Percentiles rank a stretch among this genome's conserved stretches.
These are phyloP conservation scores for Napeogenes inachia DNA, from an alignment of 2,888 invertebrate genomes.

Conservation along the genomic window DNA sequence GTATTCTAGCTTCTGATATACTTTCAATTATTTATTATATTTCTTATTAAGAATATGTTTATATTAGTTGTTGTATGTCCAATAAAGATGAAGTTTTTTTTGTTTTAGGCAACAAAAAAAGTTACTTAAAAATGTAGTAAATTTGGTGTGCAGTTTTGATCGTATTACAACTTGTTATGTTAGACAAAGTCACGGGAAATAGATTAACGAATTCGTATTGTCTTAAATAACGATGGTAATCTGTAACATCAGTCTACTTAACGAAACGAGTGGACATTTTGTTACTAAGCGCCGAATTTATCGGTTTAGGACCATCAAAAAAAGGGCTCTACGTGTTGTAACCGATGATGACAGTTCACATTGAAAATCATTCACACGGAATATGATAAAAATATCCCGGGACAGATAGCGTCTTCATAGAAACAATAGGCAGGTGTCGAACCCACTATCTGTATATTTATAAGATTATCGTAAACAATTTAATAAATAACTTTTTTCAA, in stretches of 20 bases:
- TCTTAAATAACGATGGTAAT: constrained; percentile 15
- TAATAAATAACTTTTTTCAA: constrained; percentile 24
- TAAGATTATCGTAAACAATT: constrained; percentile 24
- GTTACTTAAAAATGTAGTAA: too few species aligned
- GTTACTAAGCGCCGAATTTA: constrained; percentile 60
- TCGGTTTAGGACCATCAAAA: constrained; percentile 55
- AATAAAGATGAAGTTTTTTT: too few species aligned
- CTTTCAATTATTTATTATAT: too few species aligned
- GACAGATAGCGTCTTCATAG: constrained; percentile 34
- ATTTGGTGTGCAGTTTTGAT: too few species aligned
- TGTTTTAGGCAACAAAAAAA: too few species aligned
- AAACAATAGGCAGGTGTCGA: constrained; percentile 35
- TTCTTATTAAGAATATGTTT: too few species aligned
- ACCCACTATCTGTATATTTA: constrained; percentile 21
- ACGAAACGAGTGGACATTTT: constrained; percentile 63
- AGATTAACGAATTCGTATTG: background rate
- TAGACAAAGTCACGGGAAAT: too few species aligned
- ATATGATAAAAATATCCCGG: constrained; percentile 44
- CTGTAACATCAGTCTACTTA: constrained; percentile 19
- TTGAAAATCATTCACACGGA: constrained; percentile 61
- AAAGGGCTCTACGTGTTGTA: constrained; percentile 55
- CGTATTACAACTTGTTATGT: too few species aligned
- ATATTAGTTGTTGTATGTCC: too few species aligned
- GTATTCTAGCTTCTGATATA: too few species aligned
- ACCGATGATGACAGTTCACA: constrained; percentile 56